phyloP scores from a whole-genome alignment of 2,797 vertebrate genomes.

The Crax fasciolata region DNA sequence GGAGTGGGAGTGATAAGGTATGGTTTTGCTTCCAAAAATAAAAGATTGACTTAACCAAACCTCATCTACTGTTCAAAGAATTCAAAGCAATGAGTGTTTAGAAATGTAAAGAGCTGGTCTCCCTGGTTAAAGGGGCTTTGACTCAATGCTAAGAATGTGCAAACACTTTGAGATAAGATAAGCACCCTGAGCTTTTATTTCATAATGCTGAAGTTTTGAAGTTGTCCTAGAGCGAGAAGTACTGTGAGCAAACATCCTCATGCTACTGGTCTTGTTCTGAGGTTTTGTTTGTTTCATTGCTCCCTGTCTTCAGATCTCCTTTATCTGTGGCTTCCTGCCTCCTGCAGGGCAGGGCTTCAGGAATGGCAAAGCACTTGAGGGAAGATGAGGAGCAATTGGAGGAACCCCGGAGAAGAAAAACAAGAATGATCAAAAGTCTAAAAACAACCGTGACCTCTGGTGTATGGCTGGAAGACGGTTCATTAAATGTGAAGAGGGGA shows the following conservation, averaged over 20 bases:
- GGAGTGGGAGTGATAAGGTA: neutral
- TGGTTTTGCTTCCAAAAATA: neutral
- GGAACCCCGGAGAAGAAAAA: neutral
- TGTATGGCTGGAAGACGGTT: neutral
- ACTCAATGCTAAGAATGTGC: conserved; percentile 1
- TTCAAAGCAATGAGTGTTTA: neutral
- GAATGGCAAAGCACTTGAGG: neutral
- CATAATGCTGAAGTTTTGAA: neutral
- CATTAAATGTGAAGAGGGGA: conserved; percentile 9
- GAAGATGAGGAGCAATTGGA: conserved; percentile 26
- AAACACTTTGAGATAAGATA: conserved; percentile 56
- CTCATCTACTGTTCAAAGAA: neutral
- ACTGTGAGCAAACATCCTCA: conserved; percentile 31
- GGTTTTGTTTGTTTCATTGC: neutral
- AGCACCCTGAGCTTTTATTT: neutral
- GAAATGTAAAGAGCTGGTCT: neutral
- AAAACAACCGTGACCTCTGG: conserved; percentile 38
- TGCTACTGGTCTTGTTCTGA: neutral
- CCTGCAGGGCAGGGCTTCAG: neutral
- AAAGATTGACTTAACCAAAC: neutral
- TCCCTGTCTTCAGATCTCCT: neutral
- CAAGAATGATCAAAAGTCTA: conserved; percentile 34
- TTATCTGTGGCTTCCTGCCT: neutral
- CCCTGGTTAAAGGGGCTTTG: neutral
- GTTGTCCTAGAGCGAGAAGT: neutral